These are phyloP conservation scores for Sciaenops ocellatus DNA, from an alignment of 2,797 vertebrate genomes.

Conservation along the genomic window DNA sequence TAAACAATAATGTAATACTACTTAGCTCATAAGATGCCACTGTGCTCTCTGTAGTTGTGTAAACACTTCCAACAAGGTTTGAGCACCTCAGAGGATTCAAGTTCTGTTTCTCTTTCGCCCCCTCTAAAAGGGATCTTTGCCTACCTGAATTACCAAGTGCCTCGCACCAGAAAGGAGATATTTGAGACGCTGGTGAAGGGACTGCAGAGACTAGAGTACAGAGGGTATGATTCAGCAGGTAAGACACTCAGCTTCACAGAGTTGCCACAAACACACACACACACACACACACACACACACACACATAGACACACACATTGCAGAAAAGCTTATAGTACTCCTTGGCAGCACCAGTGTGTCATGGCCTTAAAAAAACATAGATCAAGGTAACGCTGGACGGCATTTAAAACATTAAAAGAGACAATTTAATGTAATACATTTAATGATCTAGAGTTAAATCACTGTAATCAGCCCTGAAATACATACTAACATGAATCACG, in stretches of 20 bases:
- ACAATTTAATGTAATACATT: not conserved
- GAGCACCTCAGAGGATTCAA: conserved; percentile 12
- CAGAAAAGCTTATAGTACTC: conserved; percentile 42
- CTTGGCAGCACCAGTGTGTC: conserved; percentile 39
- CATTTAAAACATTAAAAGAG: not conserved
- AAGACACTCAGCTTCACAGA: conserved; percentile 61
- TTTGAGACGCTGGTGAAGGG: conserved; percentile 94
- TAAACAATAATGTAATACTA: not conserved
- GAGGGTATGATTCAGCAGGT: conserved; percentile 99
- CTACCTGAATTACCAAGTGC: conserved; percentile 96
- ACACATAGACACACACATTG: conserved; percentile 6
- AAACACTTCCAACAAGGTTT: conserved; percentile 1
- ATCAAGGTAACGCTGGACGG: conserved; percentile 5
- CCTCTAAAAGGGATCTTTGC: conserved; percentile 93
- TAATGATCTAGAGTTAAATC: not conserved
- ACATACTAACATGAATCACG: not conserved
- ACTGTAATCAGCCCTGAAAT: not conserved
- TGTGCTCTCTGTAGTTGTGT: not conserved
- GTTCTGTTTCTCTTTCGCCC: conserved; percentile 37
- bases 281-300: conserved; percentile 30
- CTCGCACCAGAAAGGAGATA: conserved; percentile 94
- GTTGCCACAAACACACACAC: conserved; percentile 8
- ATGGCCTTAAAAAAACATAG: not conserved
- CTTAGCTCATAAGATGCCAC: not conserved
- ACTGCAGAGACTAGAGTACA: conserved; percentile 95